phyloP scores from a whole-genome alignment of 2,113 vertebrate genomes.

The Azemiops feae region DNA sequence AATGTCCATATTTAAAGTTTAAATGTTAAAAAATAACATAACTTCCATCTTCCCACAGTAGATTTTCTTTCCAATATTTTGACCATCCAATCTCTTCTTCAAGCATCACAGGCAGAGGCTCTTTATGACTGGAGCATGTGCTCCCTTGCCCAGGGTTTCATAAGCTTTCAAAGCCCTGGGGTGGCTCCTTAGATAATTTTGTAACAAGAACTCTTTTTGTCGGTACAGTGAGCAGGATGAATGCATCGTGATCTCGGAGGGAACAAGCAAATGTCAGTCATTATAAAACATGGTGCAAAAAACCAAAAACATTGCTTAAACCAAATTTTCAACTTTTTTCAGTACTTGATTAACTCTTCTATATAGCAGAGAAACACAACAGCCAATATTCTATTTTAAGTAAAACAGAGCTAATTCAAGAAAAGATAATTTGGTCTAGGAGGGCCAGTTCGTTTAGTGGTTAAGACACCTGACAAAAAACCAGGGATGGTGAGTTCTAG shows the following conservation, averaged over 20 bases:
- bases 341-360: neutral
- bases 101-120: conserved; percentile 9
- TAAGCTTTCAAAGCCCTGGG: neutral
- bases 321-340: neutral
- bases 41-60: conserved; percentile 15
- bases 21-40: conserved; percentile 9
- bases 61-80: conserved; percentile 23
- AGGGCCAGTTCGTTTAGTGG: neutral
- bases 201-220: conserved; percentile 2
- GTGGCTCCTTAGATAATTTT: conserved; percentile 8
- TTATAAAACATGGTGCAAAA: conserved; percentile 13
- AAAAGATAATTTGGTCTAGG: neutral
- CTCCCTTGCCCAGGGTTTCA: conserved; percentile 11
- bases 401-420: neutral
- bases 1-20: neutral
- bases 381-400: too few relatives aligned
- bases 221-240: neutral
- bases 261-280: conserved; percentile 26
- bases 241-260: neutral
- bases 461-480: neutral
- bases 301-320: conserved; percentile 19
- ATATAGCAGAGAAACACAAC: neutral
- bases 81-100: neutral
- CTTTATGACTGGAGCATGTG: conserved; percentile 12
- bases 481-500: neutral